phyloP scores from a whole-genome alignment of 2,888 invertebrate species.

The Lasioglossum lativentre region DNA sequence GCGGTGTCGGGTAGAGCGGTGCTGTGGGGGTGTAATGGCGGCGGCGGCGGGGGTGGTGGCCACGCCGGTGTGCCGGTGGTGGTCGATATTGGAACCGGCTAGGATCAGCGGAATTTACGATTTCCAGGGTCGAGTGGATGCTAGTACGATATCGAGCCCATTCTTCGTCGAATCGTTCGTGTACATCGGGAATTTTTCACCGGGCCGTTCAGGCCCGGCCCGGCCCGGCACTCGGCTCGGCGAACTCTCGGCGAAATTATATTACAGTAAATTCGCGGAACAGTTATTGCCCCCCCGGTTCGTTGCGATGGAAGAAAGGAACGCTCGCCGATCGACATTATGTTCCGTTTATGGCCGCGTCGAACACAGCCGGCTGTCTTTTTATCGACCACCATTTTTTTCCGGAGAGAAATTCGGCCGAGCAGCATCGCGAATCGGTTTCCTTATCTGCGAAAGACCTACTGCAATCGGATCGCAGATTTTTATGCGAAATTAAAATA shows the following conservation, averaged over 20 bases:
- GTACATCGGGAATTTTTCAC: conserved; percentile 32
- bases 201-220: not conserved
- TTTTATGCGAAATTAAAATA: too few relatives aligned
- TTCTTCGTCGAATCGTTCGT: conserved; percentile 25
- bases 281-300: not conserved
- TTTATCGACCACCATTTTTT: not conserved
- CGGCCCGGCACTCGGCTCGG: not conserved
- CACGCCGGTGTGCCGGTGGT: conserved; percentile 44
- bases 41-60: not conserved
- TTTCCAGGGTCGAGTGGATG: conserved; percentile 43
- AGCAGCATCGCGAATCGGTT: not conserved
- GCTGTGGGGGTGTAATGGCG: conserved; percentile 39
- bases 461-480: too few relatives aligned
- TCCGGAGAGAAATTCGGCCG: conserved; percentile 8
- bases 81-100: conserved; percentile 73
- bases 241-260: conserved; percentile 7
- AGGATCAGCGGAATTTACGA: conserved; percentile 70
- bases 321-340: not conserved
- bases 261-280: conserved; percentile 15
- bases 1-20: conserved; percentile 35
- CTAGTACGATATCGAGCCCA: not conserved
- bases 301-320: not conserved
- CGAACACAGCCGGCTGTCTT: not conserved
- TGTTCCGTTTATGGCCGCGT: not conserved
- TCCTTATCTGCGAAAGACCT: too few relatives aligned